Base-by-base conservation (phyloP, 1,140 invertebrate species). In the Saccostrea cuccullata region DNA sequence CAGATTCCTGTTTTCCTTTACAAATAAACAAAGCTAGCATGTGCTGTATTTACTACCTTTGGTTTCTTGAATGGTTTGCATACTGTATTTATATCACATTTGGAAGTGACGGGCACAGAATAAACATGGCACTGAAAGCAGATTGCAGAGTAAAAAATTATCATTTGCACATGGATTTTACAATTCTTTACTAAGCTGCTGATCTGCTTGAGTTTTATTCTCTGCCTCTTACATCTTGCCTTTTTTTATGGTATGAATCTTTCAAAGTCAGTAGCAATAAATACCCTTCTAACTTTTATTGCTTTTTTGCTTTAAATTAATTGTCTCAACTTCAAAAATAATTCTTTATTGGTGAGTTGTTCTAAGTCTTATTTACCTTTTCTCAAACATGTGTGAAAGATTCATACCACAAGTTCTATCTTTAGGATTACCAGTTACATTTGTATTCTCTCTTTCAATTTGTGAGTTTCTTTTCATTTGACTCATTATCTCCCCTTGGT, bases 401-500 rank as follows among this genome's bases (percentile, higher is more conserved):
- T 64, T 64, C 58, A 64, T 64, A 64, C 17, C 6, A 64, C 2
- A 64, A 17, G 15, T 64, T 64, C n/a, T 64, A n/a, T 26, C 73
- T 82, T 82, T n/a, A 11, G 11, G 23, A 23, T 15, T 82, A 82
- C 73, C 47, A 82, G 8, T 6, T 64, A 20, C 40, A 55, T 56
- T n/a, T 20, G n/a, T 17, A 47, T 84, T 84, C 17, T 84, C 55
- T 47, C 23, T 84, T 55, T 84, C 9, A 84, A 55, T 84, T 84
- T 26, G 23, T 84, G 20, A 47, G 47, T 47, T 84, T 23, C 82
- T 84, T 17, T 40, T 84, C 82, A 55, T 84, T 55, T 84, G 9
- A 12, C 47, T 84, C 55, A 55, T 84, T 56, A 84, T 84, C 82
- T 84, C 70, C 70, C 47, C 55, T 84, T 84, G 82, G 23, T 89